Base-by-base conservation (phyloP, 2,113 vertebrate genomes). In the Terrapene triunguis region DNA sequence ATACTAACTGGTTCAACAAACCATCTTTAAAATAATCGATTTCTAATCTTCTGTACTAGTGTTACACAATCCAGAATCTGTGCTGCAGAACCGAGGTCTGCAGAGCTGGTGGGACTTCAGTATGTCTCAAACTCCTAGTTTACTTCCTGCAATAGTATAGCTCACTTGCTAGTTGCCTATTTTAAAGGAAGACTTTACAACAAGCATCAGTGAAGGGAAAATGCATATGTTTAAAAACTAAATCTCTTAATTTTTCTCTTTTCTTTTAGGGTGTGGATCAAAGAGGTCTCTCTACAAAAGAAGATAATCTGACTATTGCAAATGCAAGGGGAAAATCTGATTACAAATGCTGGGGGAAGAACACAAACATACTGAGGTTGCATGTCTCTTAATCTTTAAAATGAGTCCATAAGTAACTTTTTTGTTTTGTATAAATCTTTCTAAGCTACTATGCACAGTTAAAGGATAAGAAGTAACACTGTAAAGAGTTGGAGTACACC, bases 251-350 rank as follows among this genome's bases (percentile, higher is more conserved):
- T 6, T 21, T 25, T 5, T 27, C 29, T 59, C 74, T 51, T 57
- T 57, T 19, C 3, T 90, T 92, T 32, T 96, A 96, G 98, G 96
- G 11, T 35, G 1, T 85, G 93, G 91, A 95, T 50, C 89, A 91
- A 98, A 89, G 4, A 97, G 89, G 82, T 90, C 57, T 25, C 76
- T 97, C 59, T 96, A 35, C 69, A 97, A 93, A 87, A 98, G 94
- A 96, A 97, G 89, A 97, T 98, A 96, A 97, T 38, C n/a, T 62
- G 29, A 59, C 25, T 69, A 69, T n/a, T n/a, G 62, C 32, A 35
- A n/a, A 65, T n/a, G 62, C 62, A 19, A n/a, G 16, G 62, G 62
- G 62, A 13, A 65, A n/a, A n/a, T n/a, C 62, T 65, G 16, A 65
- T n/a, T 79, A 51, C 72, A 90, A 92, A 90, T 88, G 92, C 13